Conservation (phyloP, 1,140 invertebrate genomes). For the Drosophila leontia region DNA sequence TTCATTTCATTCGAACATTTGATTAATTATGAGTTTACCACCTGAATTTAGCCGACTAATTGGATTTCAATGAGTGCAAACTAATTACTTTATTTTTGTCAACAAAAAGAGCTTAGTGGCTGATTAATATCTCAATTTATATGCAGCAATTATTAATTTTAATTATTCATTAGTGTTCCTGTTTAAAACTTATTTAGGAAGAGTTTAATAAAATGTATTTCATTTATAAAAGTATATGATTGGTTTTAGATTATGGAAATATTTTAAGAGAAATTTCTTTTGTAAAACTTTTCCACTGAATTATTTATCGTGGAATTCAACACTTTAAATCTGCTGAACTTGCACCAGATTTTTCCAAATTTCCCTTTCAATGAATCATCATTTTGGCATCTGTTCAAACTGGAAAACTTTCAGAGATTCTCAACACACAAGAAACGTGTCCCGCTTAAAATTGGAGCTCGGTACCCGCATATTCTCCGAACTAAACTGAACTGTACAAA, state of each 20-base stretch:
- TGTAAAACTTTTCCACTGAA: too few species aligned
- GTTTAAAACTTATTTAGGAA: background rate
- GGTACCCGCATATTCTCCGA: constrained; percentile 9
- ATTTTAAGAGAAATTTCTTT: background rate
- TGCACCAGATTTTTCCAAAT: background rate
- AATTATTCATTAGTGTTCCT: background rate
- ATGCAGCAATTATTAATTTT: background rate
- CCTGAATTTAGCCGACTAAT: constrained; percentile 13
- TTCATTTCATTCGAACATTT: constrained; percentile 12
- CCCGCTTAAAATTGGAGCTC: background rate
- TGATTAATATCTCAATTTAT: constrained; percentile 5
- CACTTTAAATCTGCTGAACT: background rate
- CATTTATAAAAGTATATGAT: background rate
- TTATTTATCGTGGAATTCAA: background rate
- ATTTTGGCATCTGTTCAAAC: background rate
- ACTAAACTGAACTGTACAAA: background rate
- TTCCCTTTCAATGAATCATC: background rate
- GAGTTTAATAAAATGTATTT: background rate
- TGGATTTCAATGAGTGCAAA: constrained; percentile 13
- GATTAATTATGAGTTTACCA: constrained; percentile 13
- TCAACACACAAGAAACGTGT: background rate
- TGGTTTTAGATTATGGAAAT: background rate
- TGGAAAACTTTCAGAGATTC: background rate
- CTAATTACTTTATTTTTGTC: constrained; percentile 18
- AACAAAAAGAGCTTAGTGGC: background rate